Conservation (phyloP, 2,797 vertebrate species). For the Toxotes lorentzi region DNA sequence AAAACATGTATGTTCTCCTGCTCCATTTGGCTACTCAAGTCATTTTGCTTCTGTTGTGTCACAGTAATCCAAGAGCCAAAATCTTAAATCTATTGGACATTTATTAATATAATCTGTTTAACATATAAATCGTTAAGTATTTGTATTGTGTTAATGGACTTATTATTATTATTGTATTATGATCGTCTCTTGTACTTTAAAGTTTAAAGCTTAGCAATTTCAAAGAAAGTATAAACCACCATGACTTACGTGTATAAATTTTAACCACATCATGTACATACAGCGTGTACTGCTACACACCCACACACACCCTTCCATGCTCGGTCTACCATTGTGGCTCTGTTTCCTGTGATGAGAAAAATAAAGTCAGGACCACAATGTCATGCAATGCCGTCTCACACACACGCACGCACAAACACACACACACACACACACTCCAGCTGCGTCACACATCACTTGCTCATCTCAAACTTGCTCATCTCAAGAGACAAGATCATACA, state of each 20-base stretch:
- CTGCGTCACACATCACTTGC: not conserved
- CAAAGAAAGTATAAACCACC: conserved; percentile 26
- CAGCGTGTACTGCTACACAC: not conserved
- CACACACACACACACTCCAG: not conserved
- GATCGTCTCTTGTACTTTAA: not conserved
- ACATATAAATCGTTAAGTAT: not conserved
- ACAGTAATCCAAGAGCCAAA: not conserved
- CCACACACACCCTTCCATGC: conserved; percentile 12
- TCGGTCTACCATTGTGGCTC: conserved; percentile 15
- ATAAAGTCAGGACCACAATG: conserved; percentile 9
- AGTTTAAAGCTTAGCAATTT: not conserved
- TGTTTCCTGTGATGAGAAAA: conserved; percentile 42
- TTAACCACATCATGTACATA: conserved; percentile 26
- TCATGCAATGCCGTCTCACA: not conserved
- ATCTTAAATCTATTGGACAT: not conserved
- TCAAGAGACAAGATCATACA: conserved; percentile 15
- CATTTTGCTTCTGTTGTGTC: not conserved
- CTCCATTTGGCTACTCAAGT: not conserved
- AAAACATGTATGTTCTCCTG: not conserved
- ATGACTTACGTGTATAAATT: not conserved
- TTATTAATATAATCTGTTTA: not conserved
- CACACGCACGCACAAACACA: conserved; percentile 1
- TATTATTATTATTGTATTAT: no score
- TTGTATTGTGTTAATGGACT: not conserved
- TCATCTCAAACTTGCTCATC: conserved; percentile 9